Evolutionary conservation across 1,140 invertebrate genomes (phyloP).

Genomic region (Wiebesia pumilae): DNA sequence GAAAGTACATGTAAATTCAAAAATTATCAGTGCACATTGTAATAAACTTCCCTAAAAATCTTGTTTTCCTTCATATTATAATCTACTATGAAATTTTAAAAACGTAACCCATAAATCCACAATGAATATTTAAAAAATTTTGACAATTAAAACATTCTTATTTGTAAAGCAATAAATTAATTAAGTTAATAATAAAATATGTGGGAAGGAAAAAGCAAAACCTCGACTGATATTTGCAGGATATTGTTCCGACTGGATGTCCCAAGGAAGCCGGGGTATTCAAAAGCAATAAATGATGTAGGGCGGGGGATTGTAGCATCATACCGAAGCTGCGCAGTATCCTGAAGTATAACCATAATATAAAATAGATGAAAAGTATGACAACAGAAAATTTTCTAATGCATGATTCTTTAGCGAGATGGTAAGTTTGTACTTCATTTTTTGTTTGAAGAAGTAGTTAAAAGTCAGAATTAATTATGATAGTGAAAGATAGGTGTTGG

Average conservation of each 20-base stretch:
- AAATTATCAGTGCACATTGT: too few relatives aligned
- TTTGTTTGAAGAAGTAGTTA: too few relatives aligned
- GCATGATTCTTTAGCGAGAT: neutral
- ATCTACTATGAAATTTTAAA: too few relatives aligned
- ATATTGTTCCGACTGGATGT: conserved; percentile 74
- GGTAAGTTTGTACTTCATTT: too few relatives aligned
- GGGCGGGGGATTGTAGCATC: conserved; percentile 48
- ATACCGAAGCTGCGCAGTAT: neutral
- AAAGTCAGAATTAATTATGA: neutral
- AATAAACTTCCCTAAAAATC: too few relatives aligned
- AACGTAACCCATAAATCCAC: too few relatives aligned
- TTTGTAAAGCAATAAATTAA: conserved; percentile 41
- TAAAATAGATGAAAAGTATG: conserved; percentile 16
- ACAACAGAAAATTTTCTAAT: conserved; percentile 6
- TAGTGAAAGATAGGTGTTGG: neutral
- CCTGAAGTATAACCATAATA: conserved; percentile 42
- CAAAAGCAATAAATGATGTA: conserved; percentile 73
- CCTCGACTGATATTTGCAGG: conserved; percentile 74
- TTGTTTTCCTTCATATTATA: too few relatives aligned
- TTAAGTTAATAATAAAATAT: neutral
- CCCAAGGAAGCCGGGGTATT: conserved; percentile 74
- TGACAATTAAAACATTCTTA: too few relatives aligned
- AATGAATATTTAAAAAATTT: too few relatives aligned
- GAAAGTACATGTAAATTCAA: too few relatives aligned
- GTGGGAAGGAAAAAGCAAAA: neutral